Percentiles rank a stretch among this genome's conserved stretches.
These are phyloP conservation scores for Isurus oxyrinchus DNA, from an alignment of 2,113 vertebrate genomes.

Conservation along the genomic window DNA sequence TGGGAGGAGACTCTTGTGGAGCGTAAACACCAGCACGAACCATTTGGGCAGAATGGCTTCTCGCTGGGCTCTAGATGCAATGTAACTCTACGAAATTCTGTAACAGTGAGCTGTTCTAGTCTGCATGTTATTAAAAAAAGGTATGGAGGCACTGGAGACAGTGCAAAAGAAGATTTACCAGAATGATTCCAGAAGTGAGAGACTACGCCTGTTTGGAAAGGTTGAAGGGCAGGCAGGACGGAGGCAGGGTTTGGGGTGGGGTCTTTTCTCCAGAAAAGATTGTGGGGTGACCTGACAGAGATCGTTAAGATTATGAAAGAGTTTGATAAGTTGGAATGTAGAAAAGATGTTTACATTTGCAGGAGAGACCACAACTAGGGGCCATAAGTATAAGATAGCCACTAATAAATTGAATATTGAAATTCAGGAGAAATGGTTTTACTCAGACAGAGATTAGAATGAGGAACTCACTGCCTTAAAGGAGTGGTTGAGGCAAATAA, in stretches of 20 bases:
- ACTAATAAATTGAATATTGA: neutral
- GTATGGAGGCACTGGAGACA: neutral
- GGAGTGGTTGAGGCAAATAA: neutral
- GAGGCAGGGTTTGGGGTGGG: neutral
- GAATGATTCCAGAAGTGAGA: neutral
- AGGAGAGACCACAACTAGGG: neutral
- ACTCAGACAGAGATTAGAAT: neutral
- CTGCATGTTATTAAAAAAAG: neutral
- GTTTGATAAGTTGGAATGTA: neutral
- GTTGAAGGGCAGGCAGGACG: neutral
- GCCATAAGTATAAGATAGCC: neutral
- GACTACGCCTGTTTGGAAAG: neutral
- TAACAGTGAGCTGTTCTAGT: neutral
- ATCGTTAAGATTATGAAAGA: neutral
- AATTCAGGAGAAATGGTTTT: neutral
- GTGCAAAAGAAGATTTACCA: neutral
- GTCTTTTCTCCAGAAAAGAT: neutral
- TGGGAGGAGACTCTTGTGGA: neutral
- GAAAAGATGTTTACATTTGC: neutral
- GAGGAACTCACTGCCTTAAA: neutral
- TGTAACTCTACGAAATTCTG: neutral
- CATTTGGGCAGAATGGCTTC: neutral
- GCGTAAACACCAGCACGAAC: neutral
- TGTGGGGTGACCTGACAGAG: neutral
- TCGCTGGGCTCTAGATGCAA: neutral